Base-by-base conservation (phyloP, 1,140 invertebrate genomes). In the Matsumurasca onukii region DNA sequence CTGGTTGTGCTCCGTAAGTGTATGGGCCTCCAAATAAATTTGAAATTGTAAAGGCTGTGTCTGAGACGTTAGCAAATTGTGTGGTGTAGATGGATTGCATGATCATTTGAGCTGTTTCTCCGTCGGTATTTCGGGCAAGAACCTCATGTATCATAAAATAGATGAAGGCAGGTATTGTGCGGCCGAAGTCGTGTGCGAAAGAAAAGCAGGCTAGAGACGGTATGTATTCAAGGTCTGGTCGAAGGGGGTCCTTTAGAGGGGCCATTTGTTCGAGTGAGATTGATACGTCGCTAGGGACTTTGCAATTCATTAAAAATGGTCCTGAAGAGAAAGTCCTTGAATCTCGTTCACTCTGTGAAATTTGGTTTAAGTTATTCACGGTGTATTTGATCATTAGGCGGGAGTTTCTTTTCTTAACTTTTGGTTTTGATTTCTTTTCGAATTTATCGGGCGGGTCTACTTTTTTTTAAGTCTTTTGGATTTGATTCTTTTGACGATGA, bases 221-320 rank as follows among this genome's bases (percentile, higher is more conserved):
- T n/a, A 55, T 55, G 51, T 12, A 55, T 22, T 55, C 51, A 55
- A 55, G 51, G 24, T 55, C 20, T 13, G 51, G 51, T 13, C 51
- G 51, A 22, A 55, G 51, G 12, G 51, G 51, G 20, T 55, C 51
- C 5, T 55, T 12, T 15, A 20, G 12, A 13, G 51, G 51, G 20
- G 51, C 51, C 5, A 55, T 5, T 55, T 55, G 51, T 22, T 55
- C 51, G 20, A 55, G 51, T 9, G 51, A 20, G 12, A 24, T 9
- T n/a, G 5, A 9, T 15, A 55, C 9, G 20, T 55, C 51, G 20
- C 9, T 12, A 55, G 51, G 51, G 15, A 55, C 51, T 55, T 24
- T 55, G 51, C 51, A 55, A 9, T 55, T 55, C 20, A 55, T 5
- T 55, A 55, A n/a, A n/a, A n/a, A n/a, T n/a, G n/a, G n/a, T n/a